Evolutionary conservation across 1,140 invertebrate genomes (phyloP), one percentile per base, ranked within the genome.

Genomic region (Pinna nobilis): DNA sequence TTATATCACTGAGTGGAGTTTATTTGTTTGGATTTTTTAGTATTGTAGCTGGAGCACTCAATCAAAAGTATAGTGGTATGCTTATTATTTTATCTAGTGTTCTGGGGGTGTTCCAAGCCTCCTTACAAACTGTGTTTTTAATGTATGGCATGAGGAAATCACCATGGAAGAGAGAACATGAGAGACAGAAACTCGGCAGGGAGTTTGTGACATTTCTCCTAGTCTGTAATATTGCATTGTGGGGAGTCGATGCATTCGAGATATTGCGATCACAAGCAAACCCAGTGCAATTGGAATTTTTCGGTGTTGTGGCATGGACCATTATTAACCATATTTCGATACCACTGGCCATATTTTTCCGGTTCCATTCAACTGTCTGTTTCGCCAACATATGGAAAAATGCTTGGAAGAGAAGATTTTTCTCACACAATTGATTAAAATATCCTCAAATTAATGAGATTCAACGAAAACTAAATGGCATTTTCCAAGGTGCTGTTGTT

Each of bases 171-270:
- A 94, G 94, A 0, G 95, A 96, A 88, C 96, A 98, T 82, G 95
- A 97, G 84, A 93, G 95, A 73, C 95, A 94, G 83, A 98, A 98
- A 90, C 96, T 97, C 1, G 97, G 97, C 1, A 92, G 97, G 66
- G 96, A 99, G 89, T 93, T 97, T 55, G 96, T 99, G 35, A 98
- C 97, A 41, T 98, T 98, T 91, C 90, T 98, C 50, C 92, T 98
- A 20, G 96, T 98, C 84, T 96, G 95, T 90, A 98, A 98, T 88
- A 78, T 86, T 67, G 81, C 84, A 9, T 70, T 88, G 67, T 88
- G 85, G 85, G 79, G 75, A 4, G 72, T 87, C 32, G 83, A 82
- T 49, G 82, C 84, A 11, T 84, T 87, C 71, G 82, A 86, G 66
- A 82, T 80, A 4, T 81, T 84, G 64, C 68, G 73, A 1, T 77